Evolutionary conservation across 2,113 vertebrate species (phyloP), one percentile per base, ranked within the genome.

Genomic region (Epinephelus moara): DNA sequence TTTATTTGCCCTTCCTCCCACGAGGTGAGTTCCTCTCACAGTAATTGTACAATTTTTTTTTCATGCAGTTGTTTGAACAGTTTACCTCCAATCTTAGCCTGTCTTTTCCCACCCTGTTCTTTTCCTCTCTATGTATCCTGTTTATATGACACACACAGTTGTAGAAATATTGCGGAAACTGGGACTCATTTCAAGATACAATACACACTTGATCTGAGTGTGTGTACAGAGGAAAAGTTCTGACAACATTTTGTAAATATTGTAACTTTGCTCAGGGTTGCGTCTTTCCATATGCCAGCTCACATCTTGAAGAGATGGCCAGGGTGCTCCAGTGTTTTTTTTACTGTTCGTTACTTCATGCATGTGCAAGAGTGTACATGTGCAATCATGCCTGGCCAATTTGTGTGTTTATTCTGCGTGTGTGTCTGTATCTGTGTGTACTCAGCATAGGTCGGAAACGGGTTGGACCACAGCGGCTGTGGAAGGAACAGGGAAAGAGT

Each of bases 61-160:
- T 82, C 86, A 73, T 56, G 17, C 76, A 42, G 25, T 78, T 70
- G 79, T 84, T 89, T 85, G 70, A 86, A 85, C 63, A 15, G 73
- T 76, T 81, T 56, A 85, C 71, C 55, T 81, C 85, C 57, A 76
- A 84, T 77, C 56, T 70, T 60, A 77, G 77, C 70, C 63, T 64
- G 80, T 80, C 74, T 89, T 92, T 92, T 91, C 89, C 90, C 89
- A 92, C 87, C 88, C 87, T 74, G 75, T 61, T 86, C 86, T 91
- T 91, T 95, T 94, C 92, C 91, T 92, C 86, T 85, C 23, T 70
- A 91, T 85, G 67, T 91, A 92, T 95, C 94, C 94, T 95, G 94
- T 95, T 95, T 94, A 93, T 90, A 81, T 61, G 73, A 77, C 77
- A 78, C 82, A 70, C 63, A 71, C 70, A 78, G 79, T 83, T 75